Evolutionary conservation across 1,140 invertebrate genomes (phyloP).

Genomic region (Macrobrachium rosenbergii): DNA sequence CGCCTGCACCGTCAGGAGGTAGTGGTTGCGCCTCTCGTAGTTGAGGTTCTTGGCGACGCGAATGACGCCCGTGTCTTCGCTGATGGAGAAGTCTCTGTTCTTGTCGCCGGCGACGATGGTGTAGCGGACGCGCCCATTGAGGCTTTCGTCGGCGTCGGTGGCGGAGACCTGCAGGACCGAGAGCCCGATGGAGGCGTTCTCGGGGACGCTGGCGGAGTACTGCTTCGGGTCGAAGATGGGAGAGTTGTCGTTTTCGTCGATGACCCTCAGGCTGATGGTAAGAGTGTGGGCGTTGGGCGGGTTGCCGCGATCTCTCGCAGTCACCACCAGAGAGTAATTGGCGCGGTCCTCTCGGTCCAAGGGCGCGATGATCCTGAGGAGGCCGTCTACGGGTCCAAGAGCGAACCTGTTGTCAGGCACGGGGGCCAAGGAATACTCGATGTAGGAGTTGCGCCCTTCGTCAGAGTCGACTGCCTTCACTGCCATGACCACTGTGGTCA

Average conservation of each 20-base stretch:
- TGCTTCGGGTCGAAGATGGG: conserved; percentile 90
- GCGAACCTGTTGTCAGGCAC: conserved; percentile 78
- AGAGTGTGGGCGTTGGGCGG: conserved; percentile 82
- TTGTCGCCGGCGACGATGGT: conserved; percentile 89
- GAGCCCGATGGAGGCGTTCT: conserved; percentile 93
- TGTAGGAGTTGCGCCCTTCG: conserved; percentile 92
- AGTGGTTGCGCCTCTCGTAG: conserved; percentile 88
- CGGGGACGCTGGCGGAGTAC: conserved; percentile 88
- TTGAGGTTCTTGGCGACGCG: conserved; percentile 91
- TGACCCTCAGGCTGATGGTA: conserved; percentile 80
- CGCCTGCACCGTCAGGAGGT: conserved; percentile 85
- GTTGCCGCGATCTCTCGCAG: conserved; percentile 89
- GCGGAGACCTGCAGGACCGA: conserved; percentile 92
- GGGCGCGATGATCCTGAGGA: conserved; percentile 83
- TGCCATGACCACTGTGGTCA: conserved; percentile 90
- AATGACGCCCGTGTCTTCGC: conserved; percentile 89
- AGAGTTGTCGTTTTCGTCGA: conserved; percentile 95
- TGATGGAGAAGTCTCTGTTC: conserved; percentile 90
- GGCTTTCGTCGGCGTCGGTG: conserved; percentile 90
- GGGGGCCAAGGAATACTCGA: conserved; percentile 84
- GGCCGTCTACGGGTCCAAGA: conserved; percentile 88
- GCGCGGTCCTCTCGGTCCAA: conserved; percentile 87
- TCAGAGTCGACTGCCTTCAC: conserved; percentile 93
- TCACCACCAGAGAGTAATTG: conserved; percentile 85
- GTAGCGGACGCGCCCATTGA: conserved; percentile 90